phyloP scores from a whole-genome alignment of 35 echinoderm and acorn worm genomes.

The Ophioderma brevispina region DNA sequence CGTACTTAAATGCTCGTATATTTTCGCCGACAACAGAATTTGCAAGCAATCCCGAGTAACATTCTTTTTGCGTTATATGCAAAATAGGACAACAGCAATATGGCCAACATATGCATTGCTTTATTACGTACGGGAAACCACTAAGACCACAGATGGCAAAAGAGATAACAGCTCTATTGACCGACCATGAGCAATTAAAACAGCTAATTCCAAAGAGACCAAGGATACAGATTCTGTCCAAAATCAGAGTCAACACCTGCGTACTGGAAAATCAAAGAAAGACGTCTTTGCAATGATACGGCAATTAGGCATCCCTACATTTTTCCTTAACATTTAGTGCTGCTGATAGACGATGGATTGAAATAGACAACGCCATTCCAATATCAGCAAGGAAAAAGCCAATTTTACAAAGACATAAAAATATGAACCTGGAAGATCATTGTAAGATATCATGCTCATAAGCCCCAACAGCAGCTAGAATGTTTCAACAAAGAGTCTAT shows the following conservation, averaged over 20 bases:
- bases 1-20: constrained; percentile 39
- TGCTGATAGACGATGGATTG: constrained; percentile 61
- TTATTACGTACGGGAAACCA: constrained; percentile 26
- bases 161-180: constrained; percentile 20
- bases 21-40: constrained; percentile 32
- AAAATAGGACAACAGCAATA: constrained; percentile 27
- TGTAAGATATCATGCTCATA: constrained; percentile 51
- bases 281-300: constrained; percentile 74
- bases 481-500: constrained; percentile 71
- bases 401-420: constrained; percentile 33
- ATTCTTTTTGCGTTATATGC: constrained; percentile 59
- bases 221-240: constrained; percentile 37
- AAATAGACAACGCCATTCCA: constrained; percentile 31
- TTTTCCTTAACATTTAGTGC: constrained; percentile 63
- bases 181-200: background rate
- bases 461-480: constrained; percentile 72
- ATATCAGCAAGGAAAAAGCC: constrained; percentile 29
- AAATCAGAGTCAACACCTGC: constrained; percentile 22
- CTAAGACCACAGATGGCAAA: constrained; percentile 24
- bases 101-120: constrained; percentile 41
- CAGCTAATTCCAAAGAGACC: background rate
- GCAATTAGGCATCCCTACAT: constrained; percentile 69
- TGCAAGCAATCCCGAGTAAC: constrained; percentile 22
- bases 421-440: constrained; percentile 53
- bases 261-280: constrained; percentile 61